Evolutionary conservation across 2,888 invertebrate species (phyloP), one percentile per base, ranked within the genome.

Genomic region (Gastrophysa polygoni): DNA sequence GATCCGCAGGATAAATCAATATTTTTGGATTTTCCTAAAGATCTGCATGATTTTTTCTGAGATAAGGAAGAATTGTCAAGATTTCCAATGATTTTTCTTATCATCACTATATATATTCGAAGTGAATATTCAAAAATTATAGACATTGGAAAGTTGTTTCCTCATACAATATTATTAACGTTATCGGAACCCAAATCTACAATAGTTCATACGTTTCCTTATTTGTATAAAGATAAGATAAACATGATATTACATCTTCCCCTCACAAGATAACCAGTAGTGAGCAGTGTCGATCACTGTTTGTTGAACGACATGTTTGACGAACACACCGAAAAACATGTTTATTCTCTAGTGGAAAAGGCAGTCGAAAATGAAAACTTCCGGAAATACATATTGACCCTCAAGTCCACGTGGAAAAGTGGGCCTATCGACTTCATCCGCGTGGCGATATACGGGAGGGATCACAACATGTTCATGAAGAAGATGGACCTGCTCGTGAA

Each of bases 361-460:
- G 10, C 58, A 2, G 48, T 58, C 7, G 62, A 57, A 62, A 49
- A 57, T 17, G 32, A 38, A n/a, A 62, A 57, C 21, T 54, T 62
- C 21, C 49, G 28, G 18, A 38, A 58, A 21, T 62, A 58, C 43
- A 43, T 47, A 44, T 58, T 44, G 2, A 38, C 47, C 17, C 17
- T 62, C 17, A 28, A 10, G 11, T 38, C 11, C 8, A 10, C 7
- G 2, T 6, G 10, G 7, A 43, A 29, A 5, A 54, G 16, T 14
- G 47, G 34, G 2, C 10, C 21, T 17, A 24, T 32, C n/a, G 32
- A 48, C 8, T 16, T 58, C n/a, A 5, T 57, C 18, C 7, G 5
- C 5, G 44, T 38, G 8, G 18, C 38, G 20, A 46, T 62, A 21
- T 14, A 10, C 6, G 62, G 54, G 1, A 28, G 16, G 32, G 34